Evolutionary conservation across 2,113 vertebrate genomes (phyloP), one percentile per base, ranked within the genome.

Genomic region (Xiphophorus couchianus): DNA sequence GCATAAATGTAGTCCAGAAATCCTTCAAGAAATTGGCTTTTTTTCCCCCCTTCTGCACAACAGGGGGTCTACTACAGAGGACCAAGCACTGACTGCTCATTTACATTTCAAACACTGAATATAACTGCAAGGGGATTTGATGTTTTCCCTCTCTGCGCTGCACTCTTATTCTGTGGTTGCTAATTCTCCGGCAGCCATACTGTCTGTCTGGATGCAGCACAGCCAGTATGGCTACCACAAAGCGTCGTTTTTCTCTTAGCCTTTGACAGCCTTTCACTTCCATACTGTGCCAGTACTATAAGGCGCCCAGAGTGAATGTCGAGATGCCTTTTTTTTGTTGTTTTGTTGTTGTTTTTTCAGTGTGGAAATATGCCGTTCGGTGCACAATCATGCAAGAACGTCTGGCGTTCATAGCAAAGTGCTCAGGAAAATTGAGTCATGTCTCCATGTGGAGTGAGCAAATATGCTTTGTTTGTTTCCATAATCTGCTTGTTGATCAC

Each of bases 51-150:
- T 13, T 11, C 61, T 11, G 77, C 86, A 0, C 87, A 84, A 82
- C 91, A 91, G 89, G 93, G 85, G 91, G 88, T 92, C 91, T 74
- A 85, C 90, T 86, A 91, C 86, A 90, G 90, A 93, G 86, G 82
- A 81, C 90, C 84, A n/a, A 76, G 86, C 88, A 66, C 90, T 81
- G 87, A 76, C 85, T 91, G 84, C 89, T 92, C 88, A 93, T 93
- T 93, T 93, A 88, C 93, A 93, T 93, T 93, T 93, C 91, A 93
- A 93, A 93, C 91, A 82, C 88, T 33, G 89, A 91, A 91, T 88
- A 90, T 89, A 91, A 91, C 91, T 93, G 89, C 90, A 80, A 92
- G 93, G 93, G 89, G 93, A 92, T 93, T 93, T 91, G 88, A 92
- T 91, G 89, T 91, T 91, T 91, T 91, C 87, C 87, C 88, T 85